Evolutionary conservation across 2,113 vertebrate species (phyloP), one percentile per base, ranked within the genome.

Genomic region (Trinectes maculatus): DNA sequence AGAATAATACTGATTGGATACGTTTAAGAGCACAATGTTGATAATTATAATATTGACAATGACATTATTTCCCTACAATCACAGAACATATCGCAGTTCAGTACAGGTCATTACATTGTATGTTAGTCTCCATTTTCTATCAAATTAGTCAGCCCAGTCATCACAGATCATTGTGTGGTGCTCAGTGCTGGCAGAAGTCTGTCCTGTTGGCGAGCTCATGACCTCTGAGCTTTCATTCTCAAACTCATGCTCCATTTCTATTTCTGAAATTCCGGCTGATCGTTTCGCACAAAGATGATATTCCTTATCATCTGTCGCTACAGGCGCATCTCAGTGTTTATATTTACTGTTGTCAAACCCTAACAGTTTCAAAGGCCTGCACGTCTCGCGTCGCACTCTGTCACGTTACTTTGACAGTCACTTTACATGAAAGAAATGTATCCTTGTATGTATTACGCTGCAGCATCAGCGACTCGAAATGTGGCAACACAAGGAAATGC

Each of bases 231-330:
- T 24, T 48, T 19, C 21, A 37, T 18, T 40, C 16, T 73, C 43
- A 49, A 69, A 56, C 22, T 21, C 47, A 52, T 6, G 22, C 26
- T 62, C 16, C 40, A 13, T 3, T 48, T 34, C 16, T 71, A 37
- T 36, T 49, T 26, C 40, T 56, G 42, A 19, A 42, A 22, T 44
- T 52, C 29, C 53, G 49, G 55, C 40, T 79, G 44, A 79, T 68
- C 51, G 55, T 48, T 37, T 16, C 42, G n/a, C 49, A 55, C 1
- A 65, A 21, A 40, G 60, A 65, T 18, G 31, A 62, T 21, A 46
- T 43, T 63, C 63, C 19, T 77, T 40, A 18, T 51, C 72, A 73
- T 65, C 36, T n/a, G 24, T 2, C 9, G 54, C 43, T 60, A 26
- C 47, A 10, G 34, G 47, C 51, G 8, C 21, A 6, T 75, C 54